Base-by-base conservation (phyloP, 2,113 vertebrate genomes). In the Ceratotherium simum region DNA sequence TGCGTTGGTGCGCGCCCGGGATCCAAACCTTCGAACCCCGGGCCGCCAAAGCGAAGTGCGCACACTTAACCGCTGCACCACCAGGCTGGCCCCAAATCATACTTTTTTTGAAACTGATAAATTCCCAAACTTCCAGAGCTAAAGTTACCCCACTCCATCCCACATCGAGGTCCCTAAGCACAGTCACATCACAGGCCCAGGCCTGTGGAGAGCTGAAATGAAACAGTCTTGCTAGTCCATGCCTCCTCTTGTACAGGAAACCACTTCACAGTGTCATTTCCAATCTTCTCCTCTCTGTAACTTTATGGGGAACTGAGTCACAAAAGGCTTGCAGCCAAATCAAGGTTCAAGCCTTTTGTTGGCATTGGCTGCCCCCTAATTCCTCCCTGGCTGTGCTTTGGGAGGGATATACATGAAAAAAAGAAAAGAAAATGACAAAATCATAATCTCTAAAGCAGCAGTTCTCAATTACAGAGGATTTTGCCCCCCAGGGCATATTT, bases 51-150 rank as follows among this genome's bases (percentile, higher is more conserved):
- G 42, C 42, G 5, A 42, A 42, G 42, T 42, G 42, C 42, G 5
- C 42, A 42, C 42, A 42, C 42, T 42, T 42, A 42, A 42, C 42
- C 42, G 5, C 5, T 42, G 42, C 42, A 42, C 42, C 42, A 42
- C 42, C 42, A 42, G 42, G 42, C 42, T 42, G 42, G 42, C 42
- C 42, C 42, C 42, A 42, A 42, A 42, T 42, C 95, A 65, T 16
- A 64, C 17, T 39, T 13, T 75, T 81, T 83, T 83, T 64, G 36
- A 96, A 96, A 93, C 21, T 56, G 48, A 90, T 88, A 89, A 96
- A 96, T 79, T 72, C 62, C 90, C 67, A 70, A 95, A 97, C 56
- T 97, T 94, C 56, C 95, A 85, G 51, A 95, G 67, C 23, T 91
- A 12, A 96, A 48, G n/a, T 76, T 60, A 67, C 94, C 82, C 58